Evolutionary conservation across 2,113 vertebrate genomes (phyloP).

Genomic region (Planiliza haematocheilus): DNA sequence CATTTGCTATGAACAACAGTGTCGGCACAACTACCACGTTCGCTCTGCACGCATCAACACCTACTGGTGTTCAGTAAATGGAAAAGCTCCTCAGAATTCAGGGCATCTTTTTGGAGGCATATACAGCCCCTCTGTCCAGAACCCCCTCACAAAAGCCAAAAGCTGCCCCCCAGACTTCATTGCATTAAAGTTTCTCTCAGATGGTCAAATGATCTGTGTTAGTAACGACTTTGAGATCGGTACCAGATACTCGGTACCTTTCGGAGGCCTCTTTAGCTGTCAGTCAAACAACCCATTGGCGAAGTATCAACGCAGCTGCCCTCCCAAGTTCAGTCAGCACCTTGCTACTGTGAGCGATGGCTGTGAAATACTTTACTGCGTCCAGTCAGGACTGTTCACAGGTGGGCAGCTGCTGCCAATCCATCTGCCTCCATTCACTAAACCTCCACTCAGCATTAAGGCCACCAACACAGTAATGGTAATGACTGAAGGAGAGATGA

Average conservation of each 20-base stretch:
- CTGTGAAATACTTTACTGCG: conserved; percentile 91
- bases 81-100: conserved; percentile 44
- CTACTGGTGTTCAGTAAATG: conserved; percentile 85
- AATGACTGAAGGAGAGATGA: conserved; percentile 80
- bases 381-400: conserved; percentile 85
- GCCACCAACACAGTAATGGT: conserved; percentile 86
- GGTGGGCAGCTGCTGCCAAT: conserved; percentile 81
- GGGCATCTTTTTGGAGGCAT: conserved; percentile 92
- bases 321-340: conserved; percentile 90
- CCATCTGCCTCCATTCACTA: conserved; percentile 87
- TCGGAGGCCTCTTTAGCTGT: conserved; percentile 94
- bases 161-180: conserved; percentile 84
- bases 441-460: conserved; percentile 74
- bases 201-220: conserved; percentile 85
- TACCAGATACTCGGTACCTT: conserved; percentile 80
- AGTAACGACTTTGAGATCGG: conserved; percentile 87
- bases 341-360: conserved; percentile 88
- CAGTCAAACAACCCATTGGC: conserved; percentile 85
- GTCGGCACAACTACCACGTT: conserved; percentile 83
- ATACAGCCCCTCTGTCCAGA: conserved; percentile 81
- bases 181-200: conserved; percentile 81
- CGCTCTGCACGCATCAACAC: conserved; percentile 81
- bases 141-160: conserved; percentile 86
- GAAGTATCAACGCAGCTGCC: conserved; percentile 79
- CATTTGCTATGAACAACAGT: conserved; percentile 37